Percentiles rank a stretch among this genome's conserved stretches.
phyloP scores from a whole-genome alignment of 2,113 vertebrate genomes.

The Seriola rivoliana region DNA sequence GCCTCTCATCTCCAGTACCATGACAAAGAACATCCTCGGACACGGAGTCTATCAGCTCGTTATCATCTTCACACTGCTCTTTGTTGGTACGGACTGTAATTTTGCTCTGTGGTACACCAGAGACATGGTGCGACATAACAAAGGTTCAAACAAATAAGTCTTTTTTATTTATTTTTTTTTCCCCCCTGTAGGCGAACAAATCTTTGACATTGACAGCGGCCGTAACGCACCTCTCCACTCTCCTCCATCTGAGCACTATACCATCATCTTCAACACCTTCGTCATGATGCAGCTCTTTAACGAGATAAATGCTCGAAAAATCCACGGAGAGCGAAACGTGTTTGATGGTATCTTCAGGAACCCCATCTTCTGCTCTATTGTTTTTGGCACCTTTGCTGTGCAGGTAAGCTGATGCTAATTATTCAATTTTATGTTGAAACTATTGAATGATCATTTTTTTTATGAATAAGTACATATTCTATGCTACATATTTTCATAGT shows the following conservation, averaged over 20 bases:
- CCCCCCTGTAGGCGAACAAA: slow-evolving; percentile 88
- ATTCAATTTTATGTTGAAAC: neutral
- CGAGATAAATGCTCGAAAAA: slow-evolving; percentile 98
- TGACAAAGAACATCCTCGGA: slow-evolving; percentile 98
- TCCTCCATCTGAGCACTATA: slow-evolving; percentile 97
- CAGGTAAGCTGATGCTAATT: slow-evolving; percentile 85
- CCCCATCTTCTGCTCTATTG: slow-evolving; percentile 98
- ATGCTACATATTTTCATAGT: neutral
- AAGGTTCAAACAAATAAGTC: neutral
- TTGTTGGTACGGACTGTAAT: slow-evolving; percentile 84
- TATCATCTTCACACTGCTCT: slow-evolving; percentile 95
- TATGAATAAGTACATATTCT: neutral
- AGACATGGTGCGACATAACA: neutral
- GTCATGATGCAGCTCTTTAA: slow-evolving; percentile 99
- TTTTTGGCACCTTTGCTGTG: slow-evolving; percentile 93
- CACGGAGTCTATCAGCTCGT: slow-evolving; percentile 94
- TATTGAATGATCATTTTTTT: neutral
- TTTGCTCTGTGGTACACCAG: neutral
- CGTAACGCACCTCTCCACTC: slow-evolving; percentile 95
- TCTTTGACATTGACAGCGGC: slow-evolving; percentile 97
- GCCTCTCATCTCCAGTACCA: slow-evolving; percentile 96
- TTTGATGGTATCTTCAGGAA: slow-evolving; percentile 98
- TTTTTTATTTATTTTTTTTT: neutral
- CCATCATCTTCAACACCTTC: slow-evolving; percentile 99
- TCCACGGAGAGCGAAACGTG: slow-evolving; percentile 98